Conservation (phyloP, 2,113 vertebrate species). For the Syngnathus typhle region DNA sequence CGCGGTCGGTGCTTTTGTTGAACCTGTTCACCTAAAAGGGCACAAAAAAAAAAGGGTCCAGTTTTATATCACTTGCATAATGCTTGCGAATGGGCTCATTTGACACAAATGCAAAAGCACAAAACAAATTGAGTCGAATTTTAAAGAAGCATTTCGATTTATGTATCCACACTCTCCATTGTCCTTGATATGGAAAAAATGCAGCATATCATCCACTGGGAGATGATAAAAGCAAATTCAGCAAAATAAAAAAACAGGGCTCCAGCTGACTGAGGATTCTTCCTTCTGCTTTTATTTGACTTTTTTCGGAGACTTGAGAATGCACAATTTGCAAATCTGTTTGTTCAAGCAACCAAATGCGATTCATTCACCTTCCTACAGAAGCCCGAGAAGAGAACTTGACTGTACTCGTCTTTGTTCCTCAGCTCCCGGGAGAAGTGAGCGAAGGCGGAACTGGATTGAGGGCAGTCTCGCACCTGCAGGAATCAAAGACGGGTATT, state of each 20-base stretch:
- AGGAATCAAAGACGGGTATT: conserved; percentile 17
- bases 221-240: conserved; percentile 29
- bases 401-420: conserved; percentile 72
- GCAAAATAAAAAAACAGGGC: conserved; percentile 10
- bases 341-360: no score
- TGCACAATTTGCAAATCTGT: no score
- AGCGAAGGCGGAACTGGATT: conserved; percentile 69
- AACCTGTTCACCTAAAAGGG: conserved; percentile 80
- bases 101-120: neutral
- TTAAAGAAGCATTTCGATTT: neutral
- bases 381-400: conserved; percentile 82
- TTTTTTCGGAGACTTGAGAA: neutral
- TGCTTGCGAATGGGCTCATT: neutral
- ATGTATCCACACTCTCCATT: neutral
- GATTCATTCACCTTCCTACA: conserved; percentile 79
- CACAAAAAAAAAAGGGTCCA: neutral
- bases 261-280: neutral
- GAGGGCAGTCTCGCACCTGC: conserved; percentile 77
- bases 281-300: conserved; percentile 8
- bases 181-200: conserved; percentile 15
- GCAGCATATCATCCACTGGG: conserved; percentile 15
- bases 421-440: conserved; percentile 71
- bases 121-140: neutral
- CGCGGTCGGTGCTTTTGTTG: conserved; percentile 80
- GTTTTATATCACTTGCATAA: neutral